Base-by-base conservation (phyloP, 2,113 vertebrate species). In the Cercopithecus mona region DNA sequence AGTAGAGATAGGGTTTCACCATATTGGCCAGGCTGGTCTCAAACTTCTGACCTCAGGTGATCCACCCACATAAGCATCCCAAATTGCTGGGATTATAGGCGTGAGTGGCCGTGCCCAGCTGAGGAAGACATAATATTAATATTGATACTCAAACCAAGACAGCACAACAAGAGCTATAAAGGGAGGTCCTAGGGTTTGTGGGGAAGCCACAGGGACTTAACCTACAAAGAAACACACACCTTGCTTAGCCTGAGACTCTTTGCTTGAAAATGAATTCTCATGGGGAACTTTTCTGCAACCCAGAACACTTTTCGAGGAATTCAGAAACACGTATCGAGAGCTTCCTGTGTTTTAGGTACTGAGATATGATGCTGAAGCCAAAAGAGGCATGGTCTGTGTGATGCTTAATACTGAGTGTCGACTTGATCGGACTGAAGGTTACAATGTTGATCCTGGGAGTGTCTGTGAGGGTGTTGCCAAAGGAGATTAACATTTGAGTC, bases 91-190 rank as follows among this genome's bases (percentile, higher is more conserved):
- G 16, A 68, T 68, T 68, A n/a, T 16, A 68, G 32, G 66, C 16
- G 1, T n/a, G 66, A 68, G 32, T 16, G 6, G 5, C 6, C 1
- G 1, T 5, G 32, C 66, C 66, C 16, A 35, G 32, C 66, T 2
- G 43, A 75, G 40, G 40, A 43, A 75, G 38, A 73, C 10, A 16
- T 68, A n/a, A 35, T n/a, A n/a, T 68, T 75, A 75, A 25, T 75
- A 25, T 20, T 76, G 13, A 76, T 76, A 14, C 25, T 45, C 23
- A 78, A 66, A 88, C 52, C 3, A 10, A 4, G 6, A 1, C 32
- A 1, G 0, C 8, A 2, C 11, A 35, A 23, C 16, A 7, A 4
- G 16, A 17, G 52, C 55, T 45, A 8, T 40, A 11, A 45, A 30
- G 43, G 27, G 43, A 43, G 30, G 48, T 59, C 82, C 22, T 14